Conservation (phyloP, 2,797 vertebrate genomes). For the Falco novaeseelandiae region DNA sequence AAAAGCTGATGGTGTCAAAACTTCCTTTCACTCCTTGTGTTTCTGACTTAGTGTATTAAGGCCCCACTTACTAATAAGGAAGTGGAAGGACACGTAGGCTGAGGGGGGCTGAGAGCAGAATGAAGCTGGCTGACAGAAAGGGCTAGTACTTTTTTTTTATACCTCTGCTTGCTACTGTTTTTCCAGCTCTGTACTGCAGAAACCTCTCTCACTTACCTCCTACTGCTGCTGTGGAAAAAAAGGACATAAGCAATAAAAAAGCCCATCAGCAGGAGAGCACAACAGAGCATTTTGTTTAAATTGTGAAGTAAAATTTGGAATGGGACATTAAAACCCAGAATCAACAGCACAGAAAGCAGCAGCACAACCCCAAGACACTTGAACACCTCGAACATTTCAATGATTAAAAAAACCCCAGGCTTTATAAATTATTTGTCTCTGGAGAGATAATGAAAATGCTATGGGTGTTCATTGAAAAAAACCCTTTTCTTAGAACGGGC, state of each 20-base stretch:
- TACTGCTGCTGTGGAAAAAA: neutral
- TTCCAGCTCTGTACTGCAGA: neutral
- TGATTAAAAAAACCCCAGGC: neutral
- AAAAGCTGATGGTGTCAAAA: neutral
- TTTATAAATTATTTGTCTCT: neutral
- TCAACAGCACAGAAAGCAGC: neutral
- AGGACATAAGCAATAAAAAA: neutral
- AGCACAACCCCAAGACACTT: neutral
- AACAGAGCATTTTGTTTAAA: neutral
- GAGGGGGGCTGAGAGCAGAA: neutral
- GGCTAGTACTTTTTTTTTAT: neutral
- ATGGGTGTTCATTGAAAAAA: neutral
- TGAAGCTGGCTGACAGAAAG: neutral
- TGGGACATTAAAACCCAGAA: neutral
- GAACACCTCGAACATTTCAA: neutral
- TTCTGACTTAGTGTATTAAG: neutral
- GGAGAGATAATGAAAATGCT: neutral
- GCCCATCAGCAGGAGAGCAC: neutral
- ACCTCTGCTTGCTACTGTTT: neutral
- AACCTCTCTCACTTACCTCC: neutral
- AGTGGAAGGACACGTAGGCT: neutral
- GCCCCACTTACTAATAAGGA: neutral
- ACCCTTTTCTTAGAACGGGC: neutral
- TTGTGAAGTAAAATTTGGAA: neutral
- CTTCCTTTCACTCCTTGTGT: neutral